Evolutionary conservation across 2,888 invertebrate species (phyloP).

Genomic region (Agonopterix subpropinquella): DNA sequence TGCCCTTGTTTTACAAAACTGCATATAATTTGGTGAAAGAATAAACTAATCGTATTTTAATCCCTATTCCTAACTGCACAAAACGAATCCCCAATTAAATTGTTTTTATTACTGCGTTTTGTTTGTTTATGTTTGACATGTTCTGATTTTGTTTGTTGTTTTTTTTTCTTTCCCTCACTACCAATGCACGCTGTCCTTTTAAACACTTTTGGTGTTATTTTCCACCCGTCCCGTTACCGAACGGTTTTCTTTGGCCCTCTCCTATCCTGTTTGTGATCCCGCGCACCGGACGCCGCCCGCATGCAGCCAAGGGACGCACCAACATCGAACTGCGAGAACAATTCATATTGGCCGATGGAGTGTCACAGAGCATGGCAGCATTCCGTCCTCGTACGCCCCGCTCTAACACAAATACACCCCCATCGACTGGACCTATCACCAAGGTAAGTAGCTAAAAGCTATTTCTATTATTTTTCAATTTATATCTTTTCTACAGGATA

Average conservation of each 20-base stretch:
- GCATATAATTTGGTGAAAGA: constrained; percentile 60
- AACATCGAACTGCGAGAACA: constrained; percentile 99
- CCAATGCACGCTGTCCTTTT: constrained; percentile 69
- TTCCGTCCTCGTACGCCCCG: constrained; percentile 97
- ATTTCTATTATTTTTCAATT: constrained; percentile 20
- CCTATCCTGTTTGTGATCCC: constrained; percentile 47
- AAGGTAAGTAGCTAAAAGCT: constrained; percentile 82
- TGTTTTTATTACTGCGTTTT: constrained; percentile 45
- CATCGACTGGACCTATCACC: constrained; percentile 91
- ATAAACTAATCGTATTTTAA: constrained; percentile 65
- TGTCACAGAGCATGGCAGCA: constrained; percentile 98
- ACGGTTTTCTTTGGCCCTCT: constrained; percentile 58
- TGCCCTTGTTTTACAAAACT: constrained; percentile 55
- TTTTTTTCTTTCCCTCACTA: constrained; percentile 65
- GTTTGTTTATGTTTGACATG: constrained; percentile 68
- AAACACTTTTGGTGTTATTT: constrained; percentile 63
- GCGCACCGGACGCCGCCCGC: constrained; percentile 74
- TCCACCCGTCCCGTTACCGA: constrained; percentile 53
- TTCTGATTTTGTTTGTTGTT: constrained; percentile 74
- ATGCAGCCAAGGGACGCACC: constrained; percentile 98
- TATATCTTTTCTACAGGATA: constrained; percentile 51
- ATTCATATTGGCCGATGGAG: constrained; percentile 98
- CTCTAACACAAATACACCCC: constrained; percentile 82
- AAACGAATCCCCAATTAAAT: constrained; percentile 35
- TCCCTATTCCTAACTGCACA: constrained; percentile 70